These are phyloP conservation scores for Fragum sueziense DNA, from an alignment of 2,888 invertebrate species.

Conservation along the genomic window DNA sequence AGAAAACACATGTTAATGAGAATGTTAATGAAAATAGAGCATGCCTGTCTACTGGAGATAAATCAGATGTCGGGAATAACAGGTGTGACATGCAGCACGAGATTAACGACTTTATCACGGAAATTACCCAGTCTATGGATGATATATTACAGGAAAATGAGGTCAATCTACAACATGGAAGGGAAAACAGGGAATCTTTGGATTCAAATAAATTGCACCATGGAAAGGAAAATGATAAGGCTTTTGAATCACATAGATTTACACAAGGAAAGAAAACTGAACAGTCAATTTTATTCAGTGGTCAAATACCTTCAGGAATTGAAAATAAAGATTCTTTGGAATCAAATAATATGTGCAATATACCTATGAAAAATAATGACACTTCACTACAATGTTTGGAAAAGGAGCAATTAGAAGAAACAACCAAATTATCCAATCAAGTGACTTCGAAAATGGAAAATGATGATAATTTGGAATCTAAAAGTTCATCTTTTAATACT, in stretches of 20 bases:
- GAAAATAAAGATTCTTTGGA: too few species aligned
- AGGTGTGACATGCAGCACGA: constrained; percentile 22
- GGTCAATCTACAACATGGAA: not conserved
- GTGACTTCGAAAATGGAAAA: too few species aligned
- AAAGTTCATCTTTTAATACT: not conserved
- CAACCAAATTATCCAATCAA: too few species aligned
- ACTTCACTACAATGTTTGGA: too few species aligned
- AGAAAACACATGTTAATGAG: constrained; percentile 8
- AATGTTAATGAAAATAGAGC: not conserved
- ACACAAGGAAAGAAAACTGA: too few species aligned
- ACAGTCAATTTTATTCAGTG: too few species aligned
- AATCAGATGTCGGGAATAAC: constrained; percentile 1
- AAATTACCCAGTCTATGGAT: constrained; percentile 51
- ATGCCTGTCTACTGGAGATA: not conserved
- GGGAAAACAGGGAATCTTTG: not conserved
- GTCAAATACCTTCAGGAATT: too few species aligned
- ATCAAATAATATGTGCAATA: too few species aligned
- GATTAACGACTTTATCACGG: constrained; percentile 38
- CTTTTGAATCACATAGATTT: too few species aligned
- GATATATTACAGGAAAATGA: constrained; percentile 28
- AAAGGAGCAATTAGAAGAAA: too few species aligned
- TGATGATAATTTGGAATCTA: not conserved
- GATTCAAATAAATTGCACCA: not conserved
- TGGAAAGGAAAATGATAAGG: not conserved
- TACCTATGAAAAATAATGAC: too few species aligned